phyloP scores from a whole-genome alignment of 2,888 invertebrate species.

The Acleris literana region DNA sequence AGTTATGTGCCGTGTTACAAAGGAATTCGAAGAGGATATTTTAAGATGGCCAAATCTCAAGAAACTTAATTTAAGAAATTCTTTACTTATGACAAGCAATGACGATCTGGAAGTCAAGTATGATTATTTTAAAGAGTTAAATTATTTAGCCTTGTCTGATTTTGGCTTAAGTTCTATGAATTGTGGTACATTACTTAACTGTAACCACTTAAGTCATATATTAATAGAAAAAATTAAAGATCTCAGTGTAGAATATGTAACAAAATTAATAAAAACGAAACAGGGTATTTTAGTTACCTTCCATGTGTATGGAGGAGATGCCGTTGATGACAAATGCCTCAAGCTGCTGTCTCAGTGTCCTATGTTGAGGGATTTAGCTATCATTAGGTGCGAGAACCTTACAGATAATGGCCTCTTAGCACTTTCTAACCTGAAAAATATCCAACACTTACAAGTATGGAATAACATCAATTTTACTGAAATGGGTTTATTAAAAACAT shows the following conservation, averaged over 20 bases:
- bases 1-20: conserved; percentile 70
- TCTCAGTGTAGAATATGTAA: conserved; percentile 61
- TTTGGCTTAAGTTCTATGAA: conserved; percentile 68
- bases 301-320: conserved; percentile 69
- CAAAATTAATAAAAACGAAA: conserved; percentile 60
- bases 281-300: conserved; percentile 59
- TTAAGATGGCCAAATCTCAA: conserved; percentile 63
- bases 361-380: conserved; percentile 65
- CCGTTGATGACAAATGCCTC: conserved; percentile 66
- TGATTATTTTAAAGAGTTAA: conserved; percentile 62
- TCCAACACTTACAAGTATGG: conserved; percentile 73
- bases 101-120: conserved; percentile 60
- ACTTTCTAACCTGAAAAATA: conserved; percentile 54
- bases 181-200: conserved; percentile 62
- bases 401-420: conserved; percentile 65
- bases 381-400: conserved; percentile 70
- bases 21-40: conserved; percentile 64
- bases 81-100: conserved; percentile 55
- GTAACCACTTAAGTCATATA: conserved; percentile 65
- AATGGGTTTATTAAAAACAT: conserved; percentile 56
- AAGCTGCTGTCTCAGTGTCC: conserved; percentile 62
- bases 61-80: conserved; percentile 71
- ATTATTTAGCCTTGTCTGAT: conserved; percentile 65
- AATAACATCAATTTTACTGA: conserved; percentile 72
- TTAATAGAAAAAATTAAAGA: conserved; percentile 72